Evolutionary conservation across 2,113 vertebrate species (phyloP), one percentile per base, ranked within the genome.

Genomic region (Mormoops blainvillei): DNA sequence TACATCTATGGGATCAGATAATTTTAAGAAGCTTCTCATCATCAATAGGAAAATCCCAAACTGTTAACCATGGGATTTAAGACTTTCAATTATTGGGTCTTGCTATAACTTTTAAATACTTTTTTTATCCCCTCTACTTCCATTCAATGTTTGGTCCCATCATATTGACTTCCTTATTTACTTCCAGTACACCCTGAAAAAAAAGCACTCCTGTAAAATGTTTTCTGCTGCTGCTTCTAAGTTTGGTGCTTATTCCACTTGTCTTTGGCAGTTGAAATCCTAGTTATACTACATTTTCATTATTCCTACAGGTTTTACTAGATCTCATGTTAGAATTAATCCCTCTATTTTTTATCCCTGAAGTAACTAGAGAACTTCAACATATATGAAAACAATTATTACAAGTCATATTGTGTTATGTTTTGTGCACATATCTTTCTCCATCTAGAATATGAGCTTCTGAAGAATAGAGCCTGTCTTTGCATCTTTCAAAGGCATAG

Each of bases 261-360:
- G 31, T 20, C 22, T 52, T 73, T 84, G 82, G 78, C 61, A 84
- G 52, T 28, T 94, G 76, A 52, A 96, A 78, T 80, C 31, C 54
- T 89, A 93, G 50, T 50, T 38, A 26, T 52, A 31, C n/a, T 54
- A 73, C 48, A 78, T 84, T 92, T 85, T 94, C 28, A 76, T 85
- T 91, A 80, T 38, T 19, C 36, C 19, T 15, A 80, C 20, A 43
- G n/a, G 31, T 41, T 87, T 96, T 88, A 41, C 54, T 68, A 74
- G n/a, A 88, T 77, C 15, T 84, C 65, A 85, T 33, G 74, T 93
- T 68, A 91, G 33, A 96, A 52, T 84, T 58, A 92, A 43, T 82
- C 16, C 41, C 16, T 87, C 31, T 86, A 70, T 89, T 56, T 20
- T 71, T 20, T 20, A 86, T 70, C 7, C 10, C 61, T 20, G 68